Base-by-base conservation (phyloP, 1,140 invertebrate genomes). In the Cryptotermes secundus region DNA sequence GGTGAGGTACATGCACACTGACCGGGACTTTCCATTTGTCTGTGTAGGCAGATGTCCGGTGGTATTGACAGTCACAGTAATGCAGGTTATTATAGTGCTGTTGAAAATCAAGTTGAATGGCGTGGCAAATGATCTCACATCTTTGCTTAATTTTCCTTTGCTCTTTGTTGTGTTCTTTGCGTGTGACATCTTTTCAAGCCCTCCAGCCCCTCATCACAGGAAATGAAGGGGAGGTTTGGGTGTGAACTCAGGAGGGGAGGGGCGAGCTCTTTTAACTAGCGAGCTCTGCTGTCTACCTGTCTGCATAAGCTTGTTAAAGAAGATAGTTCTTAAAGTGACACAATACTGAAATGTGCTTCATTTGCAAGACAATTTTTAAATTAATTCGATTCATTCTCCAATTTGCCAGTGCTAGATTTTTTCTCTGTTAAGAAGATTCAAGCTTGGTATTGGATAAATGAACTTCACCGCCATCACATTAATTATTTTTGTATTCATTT, bases 401-500 rank as follows among this genome's bases (percentile, higher is more conserved):
- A 34, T 84, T 84, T 84, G 84, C 84, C 80, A 84, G 84, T 84
- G 84, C 84, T 84, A 80, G 34, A 80, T 49, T 49, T 79, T 81
- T 82, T 80, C 81, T 82, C 72, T 82, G 80, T 84, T 59, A 80
- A 84, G 36, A 84, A 84, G 72, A 84, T 45, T 81, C 59, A 82
- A 82, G 84, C 84, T 84, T 84, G 42, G 84, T 81, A 81, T 45
- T 72, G 81, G 81, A 79, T 80, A 65, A 53, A 80, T 84, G 84
- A 80, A 84, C 81, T 84, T 65, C 72, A 84, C 81, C 79, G 38
- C 59, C 53, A 81, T 84, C 84, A 84, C 84, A 82, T 84, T 84
- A 84, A 81, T 84, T 84, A 84, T 84, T 84, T 84, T 84, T 84
- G 84, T 84, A 84, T 84, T 84, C n/a, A 81, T 84, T 80, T 36